Evolutionary conservation across 2,113 vertebrate genomes (phyloP).

Genomic region (Eonycteris spelaea): DNA sequence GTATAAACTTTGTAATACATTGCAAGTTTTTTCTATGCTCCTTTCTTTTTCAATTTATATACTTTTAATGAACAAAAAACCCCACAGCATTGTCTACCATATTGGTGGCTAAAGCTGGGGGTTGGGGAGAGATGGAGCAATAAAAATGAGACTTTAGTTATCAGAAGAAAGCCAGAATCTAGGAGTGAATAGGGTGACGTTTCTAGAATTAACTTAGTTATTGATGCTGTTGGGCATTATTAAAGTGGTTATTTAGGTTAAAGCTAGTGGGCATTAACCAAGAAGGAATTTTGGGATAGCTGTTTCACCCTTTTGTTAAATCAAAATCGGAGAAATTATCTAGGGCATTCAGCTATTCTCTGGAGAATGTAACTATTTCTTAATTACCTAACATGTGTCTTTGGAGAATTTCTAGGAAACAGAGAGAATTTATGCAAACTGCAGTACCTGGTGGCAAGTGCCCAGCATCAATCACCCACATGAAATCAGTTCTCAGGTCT

Average conservation of each 20-base stretch:
- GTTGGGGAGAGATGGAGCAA: not conserved
- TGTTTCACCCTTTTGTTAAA: not conserved
- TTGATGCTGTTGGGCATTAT: not conserved
- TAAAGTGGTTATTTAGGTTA: not conserved
- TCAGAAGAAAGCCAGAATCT: not conserved
- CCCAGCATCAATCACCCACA: not conserved
- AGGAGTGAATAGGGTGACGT: not conserved
- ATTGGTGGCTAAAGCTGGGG: slow-evolving; percentile 29
- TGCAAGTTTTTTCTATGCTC: not conserved
- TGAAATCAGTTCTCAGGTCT: not conserved
- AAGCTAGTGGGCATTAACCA: not conserved
- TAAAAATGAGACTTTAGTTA: slow-evolving; percentile 39
- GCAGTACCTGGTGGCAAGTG: too few species aligned
- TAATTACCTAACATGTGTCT: slow-evolving; percentile 63
- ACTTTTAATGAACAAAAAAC: slow-evolving; percentile 38
- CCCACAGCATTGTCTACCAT: not conserved
- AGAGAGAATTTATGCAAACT: too few species aligned
- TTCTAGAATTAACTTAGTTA: not conserved
- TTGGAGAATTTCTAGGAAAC: slow-evolving; percentile 42
- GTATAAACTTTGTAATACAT: slow-evolving; percentile 15
- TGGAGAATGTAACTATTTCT: slow-evolving; percentile 22
- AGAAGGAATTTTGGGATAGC: not conserved
- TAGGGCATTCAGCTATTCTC: slow-evolving; percentile 39
- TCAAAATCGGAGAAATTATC: slow-evolving; percentile 21
- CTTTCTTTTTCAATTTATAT: slow-evolving; percentile 41